Base-by-base conservation (phyloP, 2,797 vertebrate species). In the Lagodon rhomboides region DNA sequence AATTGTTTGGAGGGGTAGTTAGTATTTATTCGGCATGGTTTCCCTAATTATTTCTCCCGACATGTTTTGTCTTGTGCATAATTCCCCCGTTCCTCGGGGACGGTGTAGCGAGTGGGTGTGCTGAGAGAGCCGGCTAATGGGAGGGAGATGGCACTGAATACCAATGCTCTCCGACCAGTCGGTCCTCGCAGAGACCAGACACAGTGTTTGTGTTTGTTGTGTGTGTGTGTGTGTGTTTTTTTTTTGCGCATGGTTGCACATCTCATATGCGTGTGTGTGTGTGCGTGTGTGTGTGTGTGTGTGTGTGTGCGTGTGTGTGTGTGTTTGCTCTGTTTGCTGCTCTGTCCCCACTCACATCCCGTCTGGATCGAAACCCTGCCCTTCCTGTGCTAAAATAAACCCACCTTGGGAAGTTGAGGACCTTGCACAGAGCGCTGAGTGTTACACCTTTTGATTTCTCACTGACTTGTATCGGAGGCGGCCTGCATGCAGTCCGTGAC, bases 371-470 rank as follows among this genome's bases (percentile, higher is more conserved):
- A 94, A 95, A 92, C 91, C 87, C 88, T 93, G 93, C 89, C 93
- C 93, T 95, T 93, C 93, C 92, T 94, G 93, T 91, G 87, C 91
- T 93, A 94, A 93, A 93, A 93, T 93, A 94, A 95, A 92, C 90
- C 93, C 94, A 94, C 93, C 92, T 92, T 93, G 91, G 92, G 90
- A 92, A 88, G 90, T 88, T 61, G 77, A 92, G 87, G 85, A 90
- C 90, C 78, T 91, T 84, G 85, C 84, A 90, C 87, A 86, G 87
- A 89, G 86, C 58, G 54, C 81, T 80, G 90, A 90, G 84, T 83
- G 89, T 90, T 86, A 79, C 81, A 91, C 86, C 87, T 89, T 91
- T 89, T 80, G 80, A 76, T 89, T 89, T 85, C 79, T 71, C 41
- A 69, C 64, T 17, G 63, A 63, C 73, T 78, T 1, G 49, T 18